Conservation (phyloP, 2,797 vertebrate species). For the Siniperca scherzeri region DNA sequence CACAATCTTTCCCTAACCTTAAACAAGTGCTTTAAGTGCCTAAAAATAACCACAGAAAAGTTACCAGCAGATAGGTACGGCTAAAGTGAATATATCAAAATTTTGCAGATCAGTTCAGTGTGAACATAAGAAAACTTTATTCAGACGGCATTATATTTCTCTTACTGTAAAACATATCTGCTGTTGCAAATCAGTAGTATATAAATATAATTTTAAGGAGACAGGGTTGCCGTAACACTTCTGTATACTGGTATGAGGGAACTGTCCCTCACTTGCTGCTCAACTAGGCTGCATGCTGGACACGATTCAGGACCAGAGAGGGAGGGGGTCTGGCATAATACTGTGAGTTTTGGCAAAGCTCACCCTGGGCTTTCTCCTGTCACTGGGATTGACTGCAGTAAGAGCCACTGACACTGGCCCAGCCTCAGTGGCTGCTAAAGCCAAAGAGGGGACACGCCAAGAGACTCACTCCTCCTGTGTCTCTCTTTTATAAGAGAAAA, state of each 20-base stretch:
- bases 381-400: constrained; percentile 64
- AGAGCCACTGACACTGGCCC: constrained; percentile 52
- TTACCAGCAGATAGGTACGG: neutral
- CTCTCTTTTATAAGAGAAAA: constrained; percentile 20
- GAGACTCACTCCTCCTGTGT: constrained; percentile 13
- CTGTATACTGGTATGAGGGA: constrained; percentile 4
- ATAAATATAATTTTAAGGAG: neutral
- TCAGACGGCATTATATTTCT: neutral
- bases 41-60: neutral
- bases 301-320: constrained; percentile 26
- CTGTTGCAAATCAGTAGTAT: neutral
- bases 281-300: constrained; percentile 37
- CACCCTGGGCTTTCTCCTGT: constrained; percentile 45
- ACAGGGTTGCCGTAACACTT: too few relatives aligned
- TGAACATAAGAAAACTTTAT: neutral
- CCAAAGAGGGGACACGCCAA: constrained; percentile 28
- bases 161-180: neutral
- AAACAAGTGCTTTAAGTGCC: neutral
- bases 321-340: constrained; percentile 44
- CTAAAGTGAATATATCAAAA: neutral
- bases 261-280: constrained; percentile 20
- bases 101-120: neutral
- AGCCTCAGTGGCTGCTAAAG: constrained; percentile 15
- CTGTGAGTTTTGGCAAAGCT: constrained; percentile 60
- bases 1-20: neutral